Evolutionary conservation across 1,140 invertebrate species (phyloP).

Genomic region (Spodoptera litura): DNA sequence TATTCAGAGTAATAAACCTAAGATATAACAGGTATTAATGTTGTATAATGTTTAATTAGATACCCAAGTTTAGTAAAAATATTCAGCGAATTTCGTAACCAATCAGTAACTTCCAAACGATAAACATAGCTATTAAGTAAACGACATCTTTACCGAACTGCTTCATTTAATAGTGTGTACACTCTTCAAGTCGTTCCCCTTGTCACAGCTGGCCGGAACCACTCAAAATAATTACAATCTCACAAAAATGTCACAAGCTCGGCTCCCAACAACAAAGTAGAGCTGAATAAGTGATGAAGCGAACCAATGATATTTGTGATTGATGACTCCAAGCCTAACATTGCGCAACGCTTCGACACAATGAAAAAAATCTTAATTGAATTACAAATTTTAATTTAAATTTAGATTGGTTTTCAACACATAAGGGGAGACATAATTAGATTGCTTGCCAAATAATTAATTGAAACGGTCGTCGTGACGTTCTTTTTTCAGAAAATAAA

Average conservation of each 20-base stretch:
- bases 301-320: slow-evolving; percentile 54
- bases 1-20: too few species aligned
- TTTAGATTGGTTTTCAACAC: slow-evolving; percentile 26
- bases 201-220: slow-evolving; percentile 57
- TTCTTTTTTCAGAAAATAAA: not conserved
- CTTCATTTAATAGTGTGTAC: slow-evolving; percentile 25
- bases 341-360: not conserved
- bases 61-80: not conserved
- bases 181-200: slow-evolving; percentile 36
- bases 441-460: slow-evolving; percentile 9
- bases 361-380: slow-evolving; percentile 36
- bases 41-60: too few species aligned
- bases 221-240: slow-evolving; percentile 63
- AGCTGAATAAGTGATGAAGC: slow-evolving; percentile 54
- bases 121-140: slow-evolving; percentile 15
- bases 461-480: not conserved
- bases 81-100: not conserved
- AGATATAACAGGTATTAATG: too few species aligned
- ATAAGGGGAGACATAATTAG: slow-evolving; percentile 3
- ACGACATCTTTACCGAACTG: not conserved
- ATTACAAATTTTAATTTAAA: slow-evolving; percentile 28
- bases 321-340: slow-evolving; percentile 50
- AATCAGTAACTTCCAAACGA: not conserved
- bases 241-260: slow-evolving; percentile 57
- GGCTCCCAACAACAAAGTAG: slow-evolving; percentile 42